Base-by-base conservation (phyloP, 2,113 vertebrate species). In the Perca schrenkii region DNA sequence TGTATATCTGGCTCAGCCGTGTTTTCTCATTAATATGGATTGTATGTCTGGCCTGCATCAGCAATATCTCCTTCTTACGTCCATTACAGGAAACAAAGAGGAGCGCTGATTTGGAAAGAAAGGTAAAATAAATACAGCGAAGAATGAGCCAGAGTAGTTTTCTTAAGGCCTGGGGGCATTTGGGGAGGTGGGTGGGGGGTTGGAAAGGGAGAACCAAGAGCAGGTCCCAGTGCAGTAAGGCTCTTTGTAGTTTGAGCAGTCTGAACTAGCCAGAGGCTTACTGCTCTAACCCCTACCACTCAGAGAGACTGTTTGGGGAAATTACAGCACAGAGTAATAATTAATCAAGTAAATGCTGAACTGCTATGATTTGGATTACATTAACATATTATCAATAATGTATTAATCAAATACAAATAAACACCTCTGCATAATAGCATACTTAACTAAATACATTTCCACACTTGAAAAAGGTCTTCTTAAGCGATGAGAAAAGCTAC, bases 361-460 rank as follows among this genome's bases (percentile, higher is more conserved):
- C 82, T 74, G 88, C 89, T 90, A 92, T 94, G 90, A 93, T 93
- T 94, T 88, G 87, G 91, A 93, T 92, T 87, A 81, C 91, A 94
- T 93, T 92, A 94, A 91, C 91, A 93, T 93, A 93, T 92, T 77
- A 94, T 94, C 87, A 95, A 93, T 91, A 89, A 92, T 94, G 89
- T 86, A 94, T 94, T 94, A 88, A 92, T 95, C 93, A 94, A 91
- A 92, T 88, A 90, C 84, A 92, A 94, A 92, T 92, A 91, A 93
- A 93, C 90, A 93, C 87, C 84, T 88, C 85, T 62, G 85, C 85
- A 90, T 91, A 92, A 93, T 88, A 84, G 82, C 86, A 81, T 88
- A 85, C 77, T 91, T 89, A 91, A 92, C 70, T 85, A 88, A 85
- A 43, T 84, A 74, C 52, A 82, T 75, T 87, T 93, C 84, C 67